phyloP scores from a whole-genome alignment of 1,140 invertebrate species.

The Brachionus asplanchnoidis region DNA sequence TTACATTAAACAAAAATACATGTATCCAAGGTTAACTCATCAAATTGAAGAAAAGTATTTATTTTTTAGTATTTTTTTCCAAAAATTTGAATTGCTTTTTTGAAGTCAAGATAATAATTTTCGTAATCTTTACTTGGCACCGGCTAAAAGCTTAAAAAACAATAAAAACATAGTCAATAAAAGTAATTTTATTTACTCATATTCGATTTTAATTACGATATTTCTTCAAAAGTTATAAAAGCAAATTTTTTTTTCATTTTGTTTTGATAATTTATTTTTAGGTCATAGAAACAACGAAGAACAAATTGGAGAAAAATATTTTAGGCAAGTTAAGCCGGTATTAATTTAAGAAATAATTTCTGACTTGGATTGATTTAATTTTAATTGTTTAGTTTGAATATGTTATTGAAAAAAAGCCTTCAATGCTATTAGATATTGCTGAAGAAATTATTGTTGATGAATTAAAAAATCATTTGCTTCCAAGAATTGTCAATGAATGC shows the following conservation, averaged over 20 bases:
- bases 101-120: background rate
- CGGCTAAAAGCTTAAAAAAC: background rate
- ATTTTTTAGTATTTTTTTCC: background rate
- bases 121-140: background rate
- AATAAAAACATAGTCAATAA: background rate
- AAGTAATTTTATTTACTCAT: background rate
- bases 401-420: background rate
- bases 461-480: background rate
- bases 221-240: background rate
- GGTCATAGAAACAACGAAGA: background rate
- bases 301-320: background rate
- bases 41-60: background rate
- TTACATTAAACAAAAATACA: slow-evolving; percentile 3
- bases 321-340: background rate
- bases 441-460: background rate
- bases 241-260: background rate
- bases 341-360: background rate
- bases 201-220: background rate
- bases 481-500: background rate
- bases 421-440: background rate
- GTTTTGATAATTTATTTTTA: background rate
- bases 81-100: background rate
- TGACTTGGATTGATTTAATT: background rate
- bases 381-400: background rate
- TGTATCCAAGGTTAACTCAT: background rate